phyloP scores from a whole-genome alignment of 2,888 invertebrate species.

The Campopleginae sp. region DNA sequence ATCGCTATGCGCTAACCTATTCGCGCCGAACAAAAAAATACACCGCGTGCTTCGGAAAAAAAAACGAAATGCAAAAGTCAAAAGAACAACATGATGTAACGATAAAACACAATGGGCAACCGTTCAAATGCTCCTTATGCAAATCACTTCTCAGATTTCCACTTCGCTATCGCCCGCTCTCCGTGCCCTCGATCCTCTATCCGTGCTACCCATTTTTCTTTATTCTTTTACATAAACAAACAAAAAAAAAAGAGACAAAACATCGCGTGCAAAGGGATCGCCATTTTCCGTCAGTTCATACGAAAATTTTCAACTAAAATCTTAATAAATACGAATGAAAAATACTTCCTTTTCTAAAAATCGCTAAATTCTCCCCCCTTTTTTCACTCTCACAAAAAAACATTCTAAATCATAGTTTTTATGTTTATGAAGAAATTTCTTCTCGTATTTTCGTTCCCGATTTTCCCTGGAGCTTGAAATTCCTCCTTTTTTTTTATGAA shows the following conservation, averaged over 20 bases:
- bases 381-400: not conserved
- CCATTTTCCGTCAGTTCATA: not conserved
- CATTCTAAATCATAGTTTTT: not conserved
- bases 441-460: not conserved
- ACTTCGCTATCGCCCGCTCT: not conserved
- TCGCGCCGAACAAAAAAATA: slow-evolving; percentile 17
- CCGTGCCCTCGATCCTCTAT: not conserved
- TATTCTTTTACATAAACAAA: not conserved
- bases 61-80: slow-evolving; percentile 21
- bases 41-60: slow-evolving; percentile 56
- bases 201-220: not conserved
- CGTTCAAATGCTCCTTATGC: not conserved
- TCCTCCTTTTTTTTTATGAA: no score
- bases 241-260: not conserved
- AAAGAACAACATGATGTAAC: slow-evolving; percentile 4
- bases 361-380: not conserved
- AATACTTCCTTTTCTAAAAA: not conserved
- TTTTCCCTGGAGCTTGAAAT: not conserved
- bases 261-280: not conserved
- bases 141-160: not conserved
- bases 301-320: not conserved
- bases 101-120: not conserved
- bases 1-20: slow-evolving; percentile 60
- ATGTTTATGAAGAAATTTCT: not conserved
- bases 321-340: not conserved